Percentiles rank a stretch among this genome's conserved stretches.
Evolutionary conservation across 2,888 invertebrate species (phyloP).

Genomic region (Hymenopus coronatus): DNA sequence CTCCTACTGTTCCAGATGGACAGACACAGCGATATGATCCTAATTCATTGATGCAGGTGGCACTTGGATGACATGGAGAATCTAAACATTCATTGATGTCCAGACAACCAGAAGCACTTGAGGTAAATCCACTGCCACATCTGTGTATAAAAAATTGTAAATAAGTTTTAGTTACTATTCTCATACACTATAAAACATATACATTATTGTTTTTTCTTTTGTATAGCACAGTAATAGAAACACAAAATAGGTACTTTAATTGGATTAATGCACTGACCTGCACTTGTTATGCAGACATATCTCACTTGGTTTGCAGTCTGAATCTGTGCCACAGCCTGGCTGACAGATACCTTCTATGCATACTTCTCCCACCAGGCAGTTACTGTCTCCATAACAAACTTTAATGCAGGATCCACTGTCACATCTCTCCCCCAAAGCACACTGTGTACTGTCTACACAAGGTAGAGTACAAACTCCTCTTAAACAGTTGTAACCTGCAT

Average conservation of each 20-base stretch:
- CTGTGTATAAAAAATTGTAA: constrained; percentile 39
- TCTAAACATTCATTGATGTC: constrained; percentile 82
- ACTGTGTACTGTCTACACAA: constrained; percentile 68
- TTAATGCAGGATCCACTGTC: constrained; percentile 74
- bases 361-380: constrained; percentile 86
- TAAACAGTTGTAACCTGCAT: constrained; percentile 72
- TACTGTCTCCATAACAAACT: constrained; percentile 85
- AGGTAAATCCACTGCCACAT: constrained; percentile 73
- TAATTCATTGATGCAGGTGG: constrained; percentile 72
- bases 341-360: constrained; percentile 79
- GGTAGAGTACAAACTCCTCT: constrained; percentile 74
- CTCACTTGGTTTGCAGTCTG: constrained; percentile 76
- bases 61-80: constrained; percentile 74
- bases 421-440: constrained; percentile 83
- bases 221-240: neutral
- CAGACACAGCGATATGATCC: constrained; percentile 81
- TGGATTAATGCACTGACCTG: constrained; percentile 43
- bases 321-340: constrained; percentile 76
- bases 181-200: neutral
- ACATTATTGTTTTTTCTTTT: neutral
- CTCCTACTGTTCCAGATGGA: constrained; percentile 74
- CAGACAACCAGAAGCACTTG: constrained; percentile 67
- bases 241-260: neutral
- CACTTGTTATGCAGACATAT: constrained; percentile 73
- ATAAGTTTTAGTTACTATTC: neutral